Evolutionary conservation across 2,113 vertebrate species (phyloP), one percentile per base, ranked within the genome.

Genomic region (Tauraco erythrolophus): DNA sequence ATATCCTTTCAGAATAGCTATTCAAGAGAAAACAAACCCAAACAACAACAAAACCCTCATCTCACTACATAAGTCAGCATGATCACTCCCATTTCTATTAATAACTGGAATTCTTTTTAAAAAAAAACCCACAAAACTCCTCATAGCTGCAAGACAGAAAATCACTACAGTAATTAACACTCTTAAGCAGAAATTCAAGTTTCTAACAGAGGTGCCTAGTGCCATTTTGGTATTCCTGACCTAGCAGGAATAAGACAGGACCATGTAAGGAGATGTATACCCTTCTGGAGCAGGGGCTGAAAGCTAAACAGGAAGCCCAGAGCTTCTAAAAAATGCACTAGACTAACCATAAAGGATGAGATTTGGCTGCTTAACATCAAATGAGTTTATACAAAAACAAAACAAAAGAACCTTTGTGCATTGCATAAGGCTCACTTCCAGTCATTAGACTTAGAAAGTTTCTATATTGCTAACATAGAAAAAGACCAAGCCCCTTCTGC

Each of bases 341-440:
- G 39, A 72, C 45, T 92, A 81, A 87, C 60, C n/a, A 78, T 68
- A 95, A 89, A 93, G 43, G 77, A 94, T 70, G 61, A 88, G 50
- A 93, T 84, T 78, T 71, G 66, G 79, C 86, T 88, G 76, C 92
- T 83, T 91, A 68, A 92, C 45, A 48, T 92, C 86, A 86, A 95
- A 60, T 14, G 58, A 45, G 62, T 95, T 96, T 94, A 92, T 48
- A 94, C 35, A 91, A 92, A 96, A 94, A 54, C 46, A 88, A 93
- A 94, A 94, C 91, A 94, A 88, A 96, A 75, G 93, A 94, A 83
- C 61, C 45, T 76, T 65, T 83, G 82, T 90, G 75, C 70, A 19
- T 19, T 90, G 75, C 70, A 19, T 19, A 90, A 88, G 61, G 74
- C 78, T 94, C 33, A 39, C 66, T 92, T 93, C 88, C 75, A 92